Evolutionary conservation across 2,888 invertebrate species (phyloP).

Genomic region (Salticus scenicus): DNA sequence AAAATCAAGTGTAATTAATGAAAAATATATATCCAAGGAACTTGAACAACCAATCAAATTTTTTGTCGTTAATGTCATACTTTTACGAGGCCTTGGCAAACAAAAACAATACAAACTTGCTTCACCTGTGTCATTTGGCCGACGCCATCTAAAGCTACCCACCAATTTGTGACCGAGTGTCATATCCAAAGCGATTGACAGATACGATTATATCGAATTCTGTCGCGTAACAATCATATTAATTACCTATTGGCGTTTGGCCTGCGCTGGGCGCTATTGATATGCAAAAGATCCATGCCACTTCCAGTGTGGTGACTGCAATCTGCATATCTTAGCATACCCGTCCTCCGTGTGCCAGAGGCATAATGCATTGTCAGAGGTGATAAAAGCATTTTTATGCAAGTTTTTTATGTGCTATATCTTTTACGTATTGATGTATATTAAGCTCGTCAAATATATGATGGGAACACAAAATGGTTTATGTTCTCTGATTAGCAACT

Average conservation of each 20-base stretch:
- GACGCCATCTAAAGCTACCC: not conserved
- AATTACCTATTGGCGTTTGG: not conserved
- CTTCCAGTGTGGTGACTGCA: not conserved
- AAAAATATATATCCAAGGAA: not conserved
- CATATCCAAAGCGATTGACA: not conserved
- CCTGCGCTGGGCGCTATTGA: slow-evolving; percentile 8
- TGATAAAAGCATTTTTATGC: not conserved
- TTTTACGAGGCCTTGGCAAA: not conserved
- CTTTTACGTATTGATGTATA: too few species aligned
- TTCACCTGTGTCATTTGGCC: not conserved
- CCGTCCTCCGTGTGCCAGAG: not conserved
- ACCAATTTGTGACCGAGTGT: slow-evolving; percentile 15
- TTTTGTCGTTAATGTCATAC: not conserved
- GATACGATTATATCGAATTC: slow-evolving; percentile 9
- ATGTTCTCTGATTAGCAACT: too few species aligned
- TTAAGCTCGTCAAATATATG: too few species aligned
- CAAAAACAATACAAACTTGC: not conserved
- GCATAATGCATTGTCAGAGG: not conserved
- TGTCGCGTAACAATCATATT: slow-evolving; percentile 9
- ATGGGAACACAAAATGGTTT: too few species aligned
- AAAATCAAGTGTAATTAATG: not conserved
- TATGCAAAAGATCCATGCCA: slow-evolving; percentile 1
- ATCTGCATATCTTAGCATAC: not conserved
- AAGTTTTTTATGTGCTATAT: too few species aligned
- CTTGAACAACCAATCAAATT: not conserved